Evolutionary conservation across 2,888 invertebrate species (phyloP), one percentile per base, ranked within the genome.

Genomic region (Polyploca ridens): DNA sequence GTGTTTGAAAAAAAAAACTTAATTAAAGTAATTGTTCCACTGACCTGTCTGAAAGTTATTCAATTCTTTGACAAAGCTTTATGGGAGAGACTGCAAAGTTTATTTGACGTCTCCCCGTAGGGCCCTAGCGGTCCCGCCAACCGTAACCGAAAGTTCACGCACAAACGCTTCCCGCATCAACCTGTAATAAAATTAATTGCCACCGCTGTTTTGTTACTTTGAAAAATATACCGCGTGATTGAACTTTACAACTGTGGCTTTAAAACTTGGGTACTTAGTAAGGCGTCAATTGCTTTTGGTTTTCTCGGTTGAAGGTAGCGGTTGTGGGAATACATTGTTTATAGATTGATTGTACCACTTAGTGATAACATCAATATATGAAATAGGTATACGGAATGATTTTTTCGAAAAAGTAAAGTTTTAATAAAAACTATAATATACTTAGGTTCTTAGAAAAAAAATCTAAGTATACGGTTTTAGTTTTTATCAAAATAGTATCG

Each of bases 131-230:
- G 71, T 64, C 58, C 66, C 66, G 65, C 72, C 73, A 71, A 68
- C 76, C 80, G 81, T 80, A 82, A 74, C 76, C 76, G 70, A 74
- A 76, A 76, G 76, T 85, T 86, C 76, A 85, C 85, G 86, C 86
- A 78, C 80, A 83, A 82, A 84, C 84, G 81, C 82, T 78, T 74
- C 65, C 71, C 67, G 70, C 76, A 74, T 75, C 75, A 73, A 78
- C 75, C 78, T 77, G 81, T 82, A 84, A 86, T 86, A 81, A 85
- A 85, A 85, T 84, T 86, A 84, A 86, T 83, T 85, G 80, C 83
- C 70, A 68, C 69, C 61, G 57, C 71, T 68, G 73, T 72, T 76
- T 73, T 75, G 69, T 72, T 67, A 44, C 27, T 33, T 41, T 59
- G 8, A 44, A 62, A 66, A 63, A 58, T 65, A 33, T 65, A 33